These are phyloP conservation scores for Syngnathus typhle DNA, from an alignment of 2,113 vertebrate genomes.

Conservation along the genomic window DNA sequence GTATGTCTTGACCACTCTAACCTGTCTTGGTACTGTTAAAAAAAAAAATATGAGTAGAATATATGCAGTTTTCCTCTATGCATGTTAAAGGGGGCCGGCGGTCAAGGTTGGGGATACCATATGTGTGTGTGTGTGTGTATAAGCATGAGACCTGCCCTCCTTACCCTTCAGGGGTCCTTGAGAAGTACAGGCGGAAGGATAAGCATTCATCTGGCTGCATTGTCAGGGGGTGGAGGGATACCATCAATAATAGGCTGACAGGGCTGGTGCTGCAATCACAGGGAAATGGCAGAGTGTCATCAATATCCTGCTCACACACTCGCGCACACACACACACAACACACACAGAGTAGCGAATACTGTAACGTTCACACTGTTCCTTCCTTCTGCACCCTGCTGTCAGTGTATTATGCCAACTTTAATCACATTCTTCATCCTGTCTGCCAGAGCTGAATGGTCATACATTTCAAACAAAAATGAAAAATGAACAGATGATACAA, in stretches of 20 bases:
- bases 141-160: conserved; percentile 50
- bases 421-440: conserved; percentile 36
- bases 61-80: conserved; percentile 31
- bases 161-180: conserved; percentile 77
- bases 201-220: conserved; percentile 71
- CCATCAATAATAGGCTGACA: conserved; percentile 75
- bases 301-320: conserved; percentile 64
- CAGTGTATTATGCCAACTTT: conserved; percentile 41
- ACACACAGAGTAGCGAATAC: conserved; percentile 17
- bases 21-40: not conserved
- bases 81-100: conserved; percentile 47
- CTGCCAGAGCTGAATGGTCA: conserved; percentile 27
- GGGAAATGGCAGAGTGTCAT: conserved; percentile 69
- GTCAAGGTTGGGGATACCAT: conserved; percentile 53
- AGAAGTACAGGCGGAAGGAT: conserved; percentile 69
- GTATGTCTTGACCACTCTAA: not conserved
- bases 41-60: conserved; percentile 18
- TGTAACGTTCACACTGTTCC: conserved; percentile 34
- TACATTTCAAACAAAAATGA: conserved; percentile 21
- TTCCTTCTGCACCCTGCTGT: conserved; percentile 36
- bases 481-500: not conserved
- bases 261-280: conserved; percentile 67
- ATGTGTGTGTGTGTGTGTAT: conserved; percentile 7
- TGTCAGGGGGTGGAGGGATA: conserved; percentile 71
- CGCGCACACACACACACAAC: conserved; percentile 30